phyloP scores from a whole-genome alignment of 2,797 vertebrate genomes.

The Orestias chungarensis region DNA sequence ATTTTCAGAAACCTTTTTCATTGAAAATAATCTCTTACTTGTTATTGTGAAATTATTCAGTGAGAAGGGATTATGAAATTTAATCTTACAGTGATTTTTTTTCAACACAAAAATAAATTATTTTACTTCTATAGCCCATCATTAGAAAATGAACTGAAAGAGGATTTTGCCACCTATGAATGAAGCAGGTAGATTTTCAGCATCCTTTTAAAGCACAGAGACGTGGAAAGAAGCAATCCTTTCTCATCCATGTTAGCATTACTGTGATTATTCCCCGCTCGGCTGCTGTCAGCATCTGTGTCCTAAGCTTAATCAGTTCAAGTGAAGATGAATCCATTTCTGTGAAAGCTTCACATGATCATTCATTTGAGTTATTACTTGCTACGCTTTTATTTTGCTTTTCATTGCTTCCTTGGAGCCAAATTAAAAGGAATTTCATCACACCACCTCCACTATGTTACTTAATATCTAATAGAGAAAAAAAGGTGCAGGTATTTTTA shows the following conservation, averaged over 20 bases:
- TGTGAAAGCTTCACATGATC: constrained; percentile 21
- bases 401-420: constrained; percentile 22
- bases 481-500: constrained; percentile 33
- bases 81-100: constrained; percentile 68
- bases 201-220: constrained; percentile 27
- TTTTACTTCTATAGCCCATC: constrained; percentile 49
- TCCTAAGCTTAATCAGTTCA: constrained; percentile 44
- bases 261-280: constrained; percentile 45
- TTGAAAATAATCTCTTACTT: constrained; percentile 58
- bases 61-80: constrained; percentile 61
- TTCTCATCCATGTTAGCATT: constrained; percentile 20
- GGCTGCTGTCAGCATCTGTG: constrained; percentile 38
- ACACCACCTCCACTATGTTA: constrained; percentile 21
- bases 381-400: constrained; percentile 24
- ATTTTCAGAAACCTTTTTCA: constrained; percentile 57
- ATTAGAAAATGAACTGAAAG: constrained; percentile 49
- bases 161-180: constrained; percentile 53
- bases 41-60: constrained; percentile 64
- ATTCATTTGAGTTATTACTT: constrained; percentile 43
- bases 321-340: constrained; percentile 49
- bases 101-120: constrained; percentile 46
- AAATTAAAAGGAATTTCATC: constrained; percentile 39
- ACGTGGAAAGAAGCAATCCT: background rate
- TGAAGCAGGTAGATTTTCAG: constrained; percentile 29
- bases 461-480: constrained; percentile 40